A percentile compares a stretch with the other conserved stretches of the same genome.
Evolutionary conservation across 2,113 vertebrate species (phyloP).

Genomic region (Neodon shergylaensis): DNA sequence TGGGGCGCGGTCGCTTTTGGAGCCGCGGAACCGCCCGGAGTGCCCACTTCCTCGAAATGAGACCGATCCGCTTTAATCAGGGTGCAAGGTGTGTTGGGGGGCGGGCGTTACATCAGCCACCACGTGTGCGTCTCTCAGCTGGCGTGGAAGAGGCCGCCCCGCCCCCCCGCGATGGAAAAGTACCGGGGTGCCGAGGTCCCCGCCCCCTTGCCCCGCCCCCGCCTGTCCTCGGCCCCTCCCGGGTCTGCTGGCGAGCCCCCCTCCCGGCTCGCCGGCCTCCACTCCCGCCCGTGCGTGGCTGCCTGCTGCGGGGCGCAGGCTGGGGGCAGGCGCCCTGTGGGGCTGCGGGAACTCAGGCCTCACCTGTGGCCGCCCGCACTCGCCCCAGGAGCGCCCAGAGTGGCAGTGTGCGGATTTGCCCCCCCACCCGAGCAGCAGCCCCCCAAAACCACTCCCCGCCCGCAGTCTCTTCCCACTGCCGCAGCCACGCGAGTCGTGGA

Average conservation of each 20-base stretch:
- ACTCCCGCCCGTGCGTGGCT: neutral
- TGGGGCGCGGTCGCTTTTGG: conserved; percentile 50
- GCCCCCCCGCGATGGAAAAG: conserved; percentile 80
- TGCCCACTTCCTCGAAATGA: conserved; percentile 51
- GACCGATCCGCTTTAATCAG: conserved; percentile 52
- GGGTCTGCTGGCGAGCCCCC: conserved; percentile 46
- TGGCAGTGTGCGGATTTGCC: neutral
- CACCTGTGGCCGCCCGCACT: conserved; percentile 67
- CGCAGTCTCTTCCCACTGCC: conserved; percentile 28
- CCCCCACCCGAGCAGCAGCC: neutral
- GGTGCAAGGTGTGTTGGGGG: conserved; percentile 10
- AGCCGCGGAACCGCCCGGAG: neutral
- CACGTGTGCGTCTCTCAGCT: conserved; percentile 74
- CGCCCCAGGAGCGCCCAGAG: conserved; percentile 17
- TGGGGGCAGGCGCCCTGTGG: neutral
- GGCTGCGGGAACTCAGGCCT: conserved; percentile 54
- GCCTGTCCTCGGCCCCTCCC: conserved; percentile 48
- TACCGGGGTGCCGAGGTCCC: conserved; percentile 72
- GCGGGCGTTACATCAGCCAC: conserved; percentile 78
- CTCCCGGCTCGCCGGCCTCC: neutral
- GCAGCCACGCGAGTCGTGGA: conserved; percentile 7
- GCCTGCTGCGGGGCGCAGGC: conserved; percentile 21
- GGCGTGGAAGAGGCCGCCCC: conserved; percentile 61
- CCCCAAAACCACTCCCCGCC: neutral
- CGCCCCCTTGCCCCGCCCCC: conserved; percentile 73